Evolutionary conservation across 2,888 invertebrate genomes (phyloP).

Genomic region (Aricia artaxerxes): DNA sequence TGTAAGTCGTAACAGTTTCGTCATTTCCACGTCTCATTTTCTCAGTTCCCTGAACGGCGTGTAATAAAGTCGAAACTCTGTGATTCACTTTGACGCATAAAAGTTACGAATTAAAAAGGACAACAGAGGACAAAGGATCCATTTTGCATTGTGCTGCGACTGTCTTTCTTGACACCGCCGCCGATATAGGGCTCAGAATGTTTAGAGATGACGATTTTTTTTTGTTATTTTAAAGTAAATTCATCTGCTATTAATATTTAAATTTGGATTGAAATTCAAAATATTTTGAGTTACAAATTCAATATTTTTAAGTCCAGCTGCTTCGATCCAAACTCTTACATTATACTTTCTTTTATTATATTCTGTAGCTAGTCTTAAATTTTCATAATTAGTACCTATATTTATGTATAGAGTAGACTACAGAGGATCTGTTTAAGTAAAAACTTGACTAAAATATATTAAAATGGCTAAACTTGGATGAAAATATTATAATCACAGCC

Average conservation of each 20-base stretch:
- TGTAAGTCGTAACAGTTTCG: background rate
- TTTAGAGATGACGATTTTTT: conserved; percentile 45
- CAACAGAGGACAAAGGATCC: conserved; percentile 76
- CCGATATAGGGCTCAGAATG: conserved; percentile 46
- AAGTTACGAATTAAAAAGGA: conserved; percentile 78
- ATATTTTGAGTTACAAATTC: too few relatives aligned
- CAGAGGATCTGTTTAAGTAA: too few relatives aligned
- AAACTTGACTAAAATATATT: too few relatives aligned
- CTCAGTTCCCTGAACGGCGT: background rate
- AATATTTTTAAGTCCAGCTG: too few relatives aligned
- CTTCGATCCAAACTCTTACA: too few relatives aligned
- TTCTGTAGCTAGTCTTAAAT: too few relatives aligned
- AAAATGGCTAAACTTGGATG: too few relatives aligned
- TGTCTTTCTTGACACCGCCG: conserved; percentile 73
- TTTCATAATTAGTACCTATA: too few relatives aligned
- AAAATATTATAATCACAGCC: too few relatives aligned
- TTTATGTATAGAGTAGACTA: too few relatives aligned
- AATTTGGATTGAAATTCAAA: too few relatives aligned
- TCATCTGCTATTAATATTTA: background rate
- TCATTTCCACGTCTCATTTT: conserved; percentile 1
- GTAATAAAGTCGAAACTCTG: conserved; percentile 45
- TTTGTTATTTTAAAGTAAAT: background rate
- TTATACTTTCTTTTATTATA: too few relatives aligned
- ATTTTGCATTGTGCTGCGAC: conserved; percentile 78
- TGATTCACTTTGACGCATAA: conserved; percentile 78